Percentiles rank a stretch among this genome's conserved stretches.
Conservation (phyloP, 2,888 invertebrate genomes). For the Hyposoter dolosus region DNA sequence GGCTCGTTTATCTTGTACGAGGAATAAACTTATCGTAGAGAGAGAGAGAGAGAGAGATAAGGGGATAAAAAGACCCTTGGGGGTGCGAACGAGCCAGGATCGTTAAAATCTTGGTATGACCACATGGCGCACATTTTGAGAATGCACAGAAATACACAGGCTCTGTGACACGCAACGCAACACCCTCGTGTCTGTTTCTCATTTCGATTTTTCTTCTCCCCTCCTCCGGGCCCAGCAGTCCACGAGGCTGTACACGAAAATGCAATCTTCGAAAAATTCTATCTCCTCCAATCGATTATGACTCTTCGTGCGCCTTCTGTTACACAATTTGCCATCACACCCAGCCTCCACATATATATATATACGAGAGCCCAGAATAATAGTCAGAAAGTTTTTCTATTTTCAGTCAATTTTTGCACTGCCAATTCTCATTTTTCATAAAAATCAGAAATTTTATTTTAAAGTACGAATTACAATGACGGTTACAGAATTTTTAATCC, state of each 20-base stretch:
- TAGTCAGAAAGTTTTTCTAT: no score
- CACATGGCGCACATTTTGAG: slow-evolving; percentile 64
- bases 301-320: slow-evolving; percentile 14
- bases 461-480: no score
- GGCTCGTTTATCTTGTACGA: slow-evolving; percentile 25
- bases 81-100: slow-evolving; percentile 52
- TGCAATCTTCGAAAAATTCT: neutral
- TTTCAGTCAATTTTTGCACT: no score
- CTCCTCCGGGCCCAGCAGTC: neutral
- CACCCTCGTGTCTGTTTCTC: slow-evolving; percentile 51
- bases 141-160: slow-evolving; percentile 14
- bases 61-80: slow-evolving; percentile 56
- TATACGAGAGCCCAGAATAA: neutral
- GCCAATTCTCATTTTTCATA: no score
- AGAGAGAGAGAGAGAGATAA: slow-evolving; percentile 31
- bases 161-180: slow-evolving; percentile 23
- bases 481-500: no score
- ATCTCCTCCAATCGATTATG: neutral
- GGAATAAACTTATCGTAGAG: slow-evolving; percentile 9
- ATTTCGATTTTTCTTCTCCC: slow-evolving; percentile 4
- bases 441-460: no score
- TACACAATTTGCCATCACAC: neutral
- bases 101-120: slow-evolving; percentile 64
- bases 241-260: neutral
- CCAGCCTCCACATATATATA: neutral